Evolutionary conservation across 2,888 invertebrate genomes (phyloP), one percentile per base, ranked within the genome.

Genomic region (Villa cingulata): DNA sequence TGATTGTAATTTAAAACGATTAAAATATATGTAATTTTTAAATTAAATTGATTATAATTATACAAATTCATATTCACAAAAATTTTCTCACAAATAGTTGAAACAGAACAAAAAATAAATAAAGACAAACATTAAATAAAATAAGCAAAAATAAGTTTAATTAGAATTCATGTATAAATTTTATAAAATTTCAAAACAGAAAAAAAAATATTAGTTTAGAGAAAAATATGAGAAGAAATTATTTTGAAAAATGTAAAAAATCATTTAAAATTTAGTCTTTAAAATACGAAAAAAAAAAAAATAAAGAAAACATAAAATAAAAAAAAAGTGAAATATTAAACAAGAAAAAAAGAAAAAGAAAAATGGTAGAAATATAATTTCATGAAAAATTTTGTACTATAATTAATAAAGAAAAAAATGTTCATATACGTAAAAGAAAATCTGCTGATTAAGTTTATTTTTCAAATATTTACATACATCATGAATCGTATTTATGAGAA

Each of bases 331-430:
- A 46, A 41, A 37, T 18, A 46, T 4, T 10, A 3, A 37, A 37
- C 5, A 10, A 32, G 17, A 17, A 18, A 17, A 17, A 9, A 37
- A 37, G 5, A 41, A 42, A 37, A n/a, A n/a, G n/a, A n/a, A n/a
- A n/a, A n/a, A n/a, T n/a, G n/a, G n/a, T n/a, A n/a, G n/a, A n/a
- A n/a, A n/a, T n/a, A n/a, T n/a, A n/a, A n/a, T n/a, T n/a, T n/a
- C n/a, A n/a, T n/a, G 34, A 17, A 42, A 46, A 46, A 46, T 46
- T 46, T 46, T 46, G 46, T 46, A 46, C 46, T 46, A 46, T 46
- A 46, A 41, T 41, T 46, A 46, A 42, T 42, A 46, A 46, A 46
- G 12, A 32, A 12, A 32, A 12, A 32, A 37, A 32, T 46, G 46
- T 46, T 46, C 46, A 46, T 46, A 46, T 41, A 46, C 46, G 46